Evolutionary conservation across 2,888 invertebrate genomes (phyloP).

Genomic region (Lithophane leautieri): DNA sequence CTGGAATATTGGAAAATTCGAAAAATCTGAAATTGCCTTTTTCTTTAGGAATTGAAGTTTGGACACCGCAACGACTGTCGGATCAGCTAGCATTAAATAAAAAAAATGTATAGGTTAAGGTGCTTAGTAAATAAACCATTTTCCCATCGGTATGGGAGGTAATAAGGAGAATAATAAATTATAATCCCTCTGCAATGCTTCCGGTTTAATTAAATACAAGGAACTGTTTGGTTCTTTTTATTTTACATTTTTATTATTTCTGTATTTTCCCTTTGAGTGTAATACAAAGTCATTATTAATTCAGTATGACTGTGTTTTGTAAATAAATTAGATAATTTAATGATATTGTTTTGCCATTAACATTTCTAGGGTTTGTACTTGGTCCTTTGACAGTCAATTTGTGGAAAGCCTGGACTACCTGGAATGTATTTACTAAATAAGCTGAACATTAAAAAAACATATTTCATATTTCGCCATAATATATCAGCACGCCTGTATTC

Average conservation of each 20-base stretch:
- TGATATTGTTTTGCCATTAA: background rate
- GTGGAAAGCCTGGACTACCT: no score
- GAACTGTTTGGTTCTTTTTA: slow-evolving; percentile 12
- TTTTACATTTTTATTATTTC: background rate
- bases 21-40: no score
- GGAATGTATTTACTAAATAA: background rate
- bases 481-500: no score
- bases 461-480: background rate
- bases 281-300: slow-evolving; percentile 23
- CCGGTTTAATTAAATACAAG: slow-evolving; percentile 17
- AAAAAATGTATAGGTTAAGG: background rate
- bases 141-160: background rate
- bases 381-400: background rate
- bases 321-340: background rate
- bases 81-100: background rate
- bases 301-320: slow-evolving; percentile 2
- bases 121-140: background rate
- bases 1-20: no score
- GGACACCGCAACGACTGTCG: no score
- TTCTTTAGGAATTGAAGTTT: no score
- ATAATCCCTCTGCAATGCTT: slow-evolving; percentile 1
- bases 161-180: slow-evolving; percentile 3
- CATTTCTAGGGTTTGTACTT: background rate
- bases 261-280: slow-evolving; percentile 7
- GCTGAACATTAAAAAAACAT: background rate